Evolutionary conservation across 2,888 invertebrate species (phyloP).

Genomic region (Dolichomitus sp.): DNA sequence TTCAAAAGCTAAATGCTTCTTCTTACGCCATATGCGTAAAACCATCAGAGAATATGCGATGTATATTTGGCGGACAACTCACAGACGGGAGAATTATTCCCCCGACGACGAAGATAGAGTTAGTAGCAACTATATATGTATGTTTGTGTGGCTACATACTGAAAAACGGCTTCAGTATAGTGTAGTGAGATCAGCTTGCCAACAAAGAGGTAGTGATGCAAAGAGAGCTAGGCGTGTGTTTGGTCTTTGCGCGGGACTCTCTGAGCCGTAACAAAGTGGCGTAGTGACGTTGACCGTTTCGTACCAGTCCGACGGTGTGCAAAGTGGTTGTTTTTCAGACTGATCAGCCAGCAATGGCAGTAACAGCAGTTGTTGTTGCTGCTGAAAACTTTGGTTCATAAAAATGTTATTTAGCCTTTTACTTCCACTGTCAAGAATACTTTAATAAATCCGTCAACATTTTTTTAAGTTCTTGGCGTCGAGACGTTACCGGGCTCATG

Average conservation of each 20-base stretch:
- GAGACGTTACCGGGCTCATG: too few relatives aligned
- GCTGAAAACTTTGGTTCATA: too few relatives aligned
- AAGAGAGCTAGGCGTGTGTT: neutral
- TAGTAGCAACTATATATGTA: neutral
- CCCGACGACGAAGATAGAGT: conserved; percentile 34
- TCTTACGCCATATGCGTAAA: too few relatives aligned
- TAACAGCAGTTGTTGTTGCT: neutral
- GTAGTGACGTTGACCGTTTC: conserved; percentile 47
- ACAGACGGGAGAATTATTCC: conserved; percentile 43
- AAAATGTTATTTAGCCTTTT: too few relatives aligned
- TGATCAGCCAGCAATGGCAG: conserved; percentile 44
- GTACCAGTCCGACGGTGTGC: conserved; percentile 33
- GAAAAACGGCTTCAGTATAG: neutral
- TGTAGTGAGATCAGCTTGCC: conserved; percentile 21
- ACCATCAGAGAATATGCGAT: conserved; percentile 22
- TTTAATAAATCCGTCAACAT: too few relatives aligned
- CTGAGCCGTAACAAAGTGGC: conserved; percentile 34
- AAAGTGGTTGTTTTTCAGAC: conserved; percentile 64
- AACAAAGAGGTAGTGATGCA: conserved; percentile 35
- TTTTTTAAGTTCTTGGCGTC: too few relatives aligned
- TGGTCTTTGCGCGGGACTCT: neutral
- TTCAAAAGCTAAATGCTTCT: too few relatives aligned
- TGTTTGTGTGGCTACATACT: neutral
- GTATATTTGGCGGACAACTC: conserved; percentile 23
- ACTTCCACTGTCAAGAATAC: too few relatives aligned